Conservation (phyloP, 2,113 vertebrate genomes). For the Aspiorhynchus laticeps region DNA sequence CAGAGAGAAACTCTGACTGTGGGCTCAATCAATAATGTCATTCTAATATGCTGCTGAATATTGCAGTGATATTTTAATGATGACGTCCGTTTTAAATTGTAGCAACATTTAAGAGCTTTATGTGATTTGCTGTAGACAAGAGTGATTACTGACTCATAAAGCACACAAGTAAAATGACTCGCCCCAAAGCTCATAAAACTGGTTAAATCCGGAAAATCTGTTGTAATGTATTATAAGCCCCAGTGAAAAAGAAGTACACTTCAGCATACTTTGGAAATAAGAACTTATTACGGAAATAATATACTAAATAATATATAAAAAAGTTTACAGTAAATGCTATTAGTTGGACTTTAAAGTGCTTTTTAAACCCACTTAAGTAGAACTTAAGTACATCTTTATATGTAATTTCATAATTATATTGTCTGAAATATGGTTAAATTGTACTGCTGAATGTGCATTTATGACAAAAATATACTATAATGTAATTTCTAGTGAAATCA, state of each 20-base stretch:
- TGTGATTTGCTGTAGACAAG: background rate
- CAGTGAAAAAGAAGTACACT: background rate
- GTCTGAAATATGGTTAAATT: background rate
- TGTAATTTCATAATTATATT: background rate
- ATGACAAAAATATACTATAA: background rate
- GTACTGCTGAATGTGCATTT: background rate
- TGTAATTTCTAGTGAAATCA: background rate
- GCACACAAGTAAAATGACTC: background rate
- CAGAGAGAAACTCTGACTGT: background rate
- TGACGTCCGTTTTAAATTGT: background rate
- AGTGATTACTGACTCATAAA: conserved; percentile 7
- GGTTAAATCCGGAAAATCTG: background rate
- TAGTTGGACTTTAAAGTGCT: background rate
- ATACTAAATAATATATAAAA: background rate
- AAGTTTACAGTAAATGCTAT: background rate
- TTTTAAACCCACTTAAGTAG: background rate
- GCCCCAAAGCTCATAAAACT: background rate
- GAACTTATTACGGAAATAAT: background rate
- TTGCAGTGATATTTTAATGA: background rate
- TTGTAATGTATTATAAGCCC: background rate
- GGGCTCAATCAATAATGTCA: background rate
- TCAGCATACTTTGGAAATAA: background rate
- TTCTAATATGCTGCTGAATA: background rate
- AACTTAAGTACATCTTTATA: background rate
- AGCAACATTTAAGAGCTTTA: background rate